A percentile compares a stretch with the other conserved stretches of the same genome.
Conservation (phyloP, 2,888 invertebrate genomes). For the Drosophila hamatofila region DNA sequence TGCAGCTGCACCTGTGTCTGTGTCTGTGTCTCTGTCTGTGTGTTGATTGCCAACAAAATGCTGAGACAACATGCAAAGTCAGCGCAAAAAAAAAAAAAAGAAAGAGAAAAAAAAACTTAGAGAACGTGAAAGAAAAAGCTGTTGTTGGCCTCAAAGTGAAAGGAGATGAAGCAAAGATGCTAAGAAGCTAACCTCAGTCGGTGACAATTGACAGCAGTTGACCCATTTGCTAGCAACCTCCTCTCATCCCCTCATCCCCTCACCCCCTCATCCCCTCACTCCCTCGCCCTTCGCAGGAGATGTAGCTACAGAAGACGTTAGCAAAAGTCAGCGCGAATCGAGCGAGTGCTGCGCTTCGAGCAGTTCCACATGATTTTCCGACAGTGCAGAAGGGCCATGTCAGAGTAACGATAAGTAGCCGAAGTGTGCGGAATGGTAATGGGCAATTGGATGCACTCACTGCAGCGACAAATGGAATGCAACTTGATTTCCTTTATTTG, state of each 20-base stretch:
- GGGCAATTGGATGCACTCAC: conserved; percentile 53
- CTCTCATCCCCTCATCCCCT: not conserved
- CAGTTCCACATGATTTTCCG: conserved; percentile 3
- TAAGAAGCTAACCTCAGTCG: conserved; percentile 32
- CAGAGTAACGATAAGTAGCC: conserved; percentile 45
- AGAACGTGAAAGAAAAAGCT: conserved; percentile 11
- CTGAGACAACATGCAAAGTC: conserved; percentile 61
- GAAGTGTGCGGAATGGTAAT: conserved; percentile 53
- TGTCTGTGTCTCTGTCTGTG: conserved; percentile 1
- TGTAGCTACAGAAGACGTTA: not conserved
- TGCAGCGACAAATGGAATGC: conserved; percentile 34
- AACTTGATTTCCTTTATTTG: conserved; percentile 51
- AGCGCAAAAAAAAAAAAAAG: conserved; percentile 34
- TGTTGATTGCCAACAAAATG: conserved; percentile 32
- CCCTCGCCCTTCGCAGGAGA: not conserved
- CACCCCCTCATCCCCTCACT: not conserved
- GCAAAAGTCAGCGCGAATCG: conserved; percentile 1
- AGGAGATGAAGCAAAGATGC: conserved; percentile 5
- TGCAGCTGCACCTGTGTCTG: conserved; percentile 31
- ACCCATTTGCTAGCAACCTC: conserved; percentile 59
- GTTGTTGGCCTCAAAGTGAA: conserved; percentile 38
- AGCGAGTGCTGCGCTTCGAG: not conserved
- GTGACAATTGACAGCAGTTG: conserved; percentile 77
- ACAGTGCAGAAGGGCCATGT: not conserved
- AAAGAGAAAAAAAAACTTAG: conserved; percentile 18